Base-by-base conservation (phyloP, 2,113 vertebrate species). In the Elaphurus davidianus region DNA sequence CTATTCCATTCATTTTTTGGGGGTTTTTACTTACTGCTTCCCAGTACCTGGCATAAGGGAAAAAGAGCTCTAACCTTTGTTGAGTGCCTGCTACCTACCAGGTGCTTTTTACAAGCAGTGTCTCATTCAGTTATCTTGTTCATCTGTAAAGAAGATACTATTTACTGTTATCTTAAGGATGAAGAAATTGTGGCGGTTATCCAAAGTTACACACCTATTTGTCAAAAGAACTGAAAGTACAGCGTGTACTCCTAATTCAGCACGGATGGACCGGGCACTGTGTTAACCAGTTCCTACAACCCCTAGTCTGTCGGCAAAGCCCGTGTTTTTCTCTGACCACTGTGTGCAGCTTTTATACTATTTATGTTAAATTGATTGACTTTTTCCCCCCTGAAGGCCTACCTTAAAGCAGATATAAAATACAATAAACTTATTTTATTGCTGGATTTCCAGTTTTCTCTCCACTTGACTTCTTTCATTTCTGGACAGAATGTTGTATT, bases 371-470 rank as follows among this genome's bases (percentile, higher is more conserved):
- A 47, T 93, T 52, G n/a, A 57, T 71, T 54, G n/a, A 40, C 67
- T 7, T 84, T 85, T 43, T 52, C 33, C 8, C 33, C 55, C 52
- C 30, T 78, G 30, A 95, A 88, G 43, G 36, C 76, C 33, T 87
- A 47, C 14, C 25, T 96, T 94, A 87, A 83, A 94, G 17, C 78
- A 87, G 30, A 89, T 92, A 11, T 92, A 97, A 98, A 90, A 93
- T 87, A 87, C 40, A 57, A 81, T 59, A 55, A 64, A 47, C 57
- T 95, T 62, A 84, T 85, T 90, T 97, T 93, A 67, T 91, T 90
- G 54, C 11, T 91, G 47, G 19, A 40, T 96, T 96, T 93, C 54
- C 40, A 52, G 1, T 87, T 97, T 97, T 91, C 59, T 94, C 25
- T 95, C 27, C n/a, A 17, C 36, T 76, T 92, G 76, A 25, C 9